Base-by-base conservation (phyloP, 2,797 vertebrate species). In the Cynopterus sphinx region DNA sequence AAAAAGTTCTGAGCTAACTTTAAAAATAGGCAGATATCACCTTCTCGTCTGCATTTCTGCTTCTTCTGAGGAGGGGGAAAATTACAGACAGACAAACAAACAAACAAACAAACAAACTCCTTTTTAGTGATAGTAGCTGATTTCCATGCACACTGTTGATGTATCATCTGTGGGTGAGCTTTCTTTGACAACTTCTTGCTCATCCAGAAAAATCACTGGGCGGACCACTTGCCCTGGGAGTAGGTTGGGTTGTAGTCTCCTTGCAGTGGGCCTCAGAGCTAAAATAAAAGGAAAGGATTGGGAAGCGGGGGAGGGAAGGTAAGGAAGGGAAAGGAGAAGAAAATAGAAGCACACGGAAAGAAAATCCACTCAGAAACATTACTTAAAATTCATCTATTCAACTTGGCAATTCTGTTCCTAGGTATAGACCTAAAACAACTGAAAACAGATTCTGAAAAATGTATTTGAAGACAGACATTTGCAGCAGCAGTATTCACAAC, bases 301-400 rank as follows among this genome's bases (percentile, higher is more conserved):
- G 36, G 41, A 16, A 9, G 13, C 33, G 15, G 13, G 2, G 19
- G 26, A 46, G 15, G 0, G 22, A 0, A 11, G 6, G 46, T 49
- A 28, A 53, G n/a, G 17, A 7, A 67, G 5, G 26, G 39, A 13
- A 11, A 10, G 21, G 9, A 21, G 11, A 59, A 67, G 49, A 68
- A 53, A 71, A 41, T 8, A 68, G 41, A 26, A 26, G 53, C 65
- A n/a, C n/a, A 67, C 7, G 31, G n/a, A 41, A 39, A 75, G 49
- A 33, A 53, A 61, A 85, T 11, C 1, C 39, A 15, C 21, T 59
- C 15, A 70, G 43, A 81, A 89, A 61, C 10, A 16, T 4, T 82
- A 11, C n/a, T 15, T 86, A 77, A 51, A 49, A 59, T 49, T 49
- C 31, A 21, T 4, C n/a, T 51, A 4, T 49, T 75, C 59, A 59